Base-by-base conservation (phyloP, 2,113 vertebrate genomes). In the Pelmatolapia mariae region DNA sequence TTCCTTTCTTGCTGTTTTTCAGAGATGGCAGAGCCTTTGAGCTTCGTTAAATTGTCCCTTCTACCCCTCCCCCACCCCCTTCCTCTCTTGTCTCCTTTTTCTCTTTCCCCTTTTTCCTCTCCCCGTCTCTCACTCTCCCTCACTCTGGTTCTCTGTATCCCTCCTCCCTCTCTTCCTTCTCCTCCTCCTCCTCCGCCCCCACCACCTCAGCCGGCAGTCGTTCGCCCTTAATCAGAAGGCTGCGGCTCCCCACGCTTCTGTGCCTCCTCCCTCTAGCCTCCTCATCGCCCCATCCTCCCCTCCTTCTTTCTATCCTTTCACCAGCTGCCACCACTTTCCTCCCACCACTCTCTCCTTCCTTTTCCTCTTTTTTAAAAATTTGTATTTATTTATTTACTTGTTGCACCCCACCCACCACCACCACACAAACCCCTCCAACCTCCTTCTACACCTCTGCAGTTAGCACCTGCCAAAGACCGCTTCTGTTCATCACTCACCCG, bases 401-500 rank as follows among this genome's bases (percentile, higher is more conserved):
- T 43, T 45, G 8, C 38, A 26, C 85, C 26, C 24, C n/a, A 81
- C 71, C 31, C 59, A n/a, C 22, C 31, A 54, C 31, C 16, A 71
- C 15, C 38, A 22, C 31, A 33, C 26, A 80, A 71, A 73, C 26
- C 80, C 18, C 81, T 18, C 91, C 84, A 90, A 90, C 84, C 92
- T 80, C 92, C 91, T 87, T 90, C 91, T 76, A 93, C 93, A 93
- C 95, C 95, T 95, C 94, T 94, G 95, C 95, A 95, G 96, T 96
- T 95, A 96, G 91, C 88, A 93, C 91, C 94, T 96, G 93, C 95
- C 95, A 96, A 94, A 95, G 95, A 94, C 95, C 89, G 91, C 94
- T 84, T 94, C 94, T 96, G 94, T 96, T 96, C 96, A 96, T 96
- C 96, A 95, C 94, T 95, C 94, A 95, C 93, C 91, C 90, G 1